Evolutionary conservation across 2,113 vertebrate genomes (phyloP), one percentile per base, ranked within the genome.

Genomic region (Pterophyllum scalare): DNA sequence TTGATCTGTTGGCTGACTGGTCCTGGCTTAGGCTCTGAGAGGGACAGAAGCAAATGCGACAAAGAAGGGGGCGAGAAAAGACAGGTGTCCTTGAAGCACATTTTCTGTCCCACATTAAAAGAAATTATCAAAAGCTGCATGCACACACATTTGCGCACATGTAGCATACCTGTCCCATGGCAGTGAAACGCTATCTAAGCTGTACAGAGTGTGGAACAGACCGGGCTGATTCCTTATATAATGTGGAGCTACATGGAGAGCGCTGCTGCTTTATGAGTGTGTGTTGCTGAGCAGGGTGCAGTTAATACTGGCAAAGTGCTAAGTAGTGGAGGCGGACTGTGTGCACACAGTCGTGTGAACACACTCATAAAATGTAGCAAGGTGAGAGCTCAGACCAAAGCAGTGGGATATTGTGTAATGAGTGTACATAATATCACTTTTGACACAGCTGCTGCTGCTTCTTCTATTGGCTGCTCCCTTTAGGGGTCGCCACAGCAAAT

Each of bases 201-300:
- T 87, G 70, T 40, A 58, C 59, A 77, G 77, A 46, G 81, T 59
- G 87, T 72, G 67, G 26, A 75, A 49, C 59, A 80, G 40, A 89
- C 65, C 83, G 86, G 40, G 77, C 77, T 82, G 88, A 89, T 80
- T 90, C 75, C 86, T 95, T 95, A 95, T 87, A 93, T 95, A 94
- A 96, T 24, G 81, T 80, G 61, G 57, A 84, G 84, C 72, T 89
- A 87, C 79, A 72, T 85, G 65, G 82, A 92, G 88, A 89, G 88
- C 81, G 84, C 86, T 89, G 79, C 78, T 84, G 84, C 81, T 88
- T 67, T 56, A 20, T n/a, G 49, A 59, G 81, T 74, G 84, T 54
- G 43, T 49, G 60, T 74, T 52, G 79, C 43, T 15, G 77, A 82
- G 75, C 85, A 77, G 86, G 84, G 90, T 80, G 79, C 88, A 83